These are phyloP conservation scores for Stegana nigrithorax DNA, from an alignment of 2,888 invertebrate genomes.

Conservation along the genomic window DNA sequence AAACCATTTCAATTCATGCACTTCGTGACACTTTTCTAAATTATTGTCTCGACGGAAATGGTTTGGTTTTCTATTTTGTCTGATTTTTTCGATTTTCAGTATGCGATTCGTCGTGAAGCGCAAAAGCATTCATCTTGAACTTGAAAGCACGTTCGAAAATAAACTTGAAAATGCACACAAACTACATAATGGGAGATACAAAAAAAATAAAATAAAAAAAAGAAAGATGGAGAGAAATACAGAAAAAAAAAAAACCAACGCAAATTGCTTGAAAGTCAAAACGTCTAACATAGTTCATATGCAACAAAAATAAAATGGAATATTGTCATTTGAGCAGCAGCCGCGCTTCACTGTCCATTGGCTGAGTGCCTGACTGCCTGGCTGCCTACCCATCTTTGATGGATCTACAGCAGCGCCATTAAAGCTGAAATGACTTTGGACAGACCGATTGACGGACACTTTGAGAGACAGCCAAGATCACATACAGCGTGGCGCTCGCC, in stretches of 20 bases:
- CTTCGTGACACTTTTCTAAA: conserved; percentile 21
- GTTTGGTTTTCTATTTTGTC: too few relatives aligned
- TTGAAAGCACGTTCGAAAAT: conserved; percentile 33
- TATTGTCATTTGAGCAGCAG: conserved; percentile 3
- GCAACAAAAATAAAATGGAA: conserved; percentile 12
- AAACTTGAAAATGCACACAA: conserved; percentile 10
- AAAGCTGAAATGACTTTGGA: not conserved
- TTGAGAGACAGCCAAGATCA: too few relatives aligned
- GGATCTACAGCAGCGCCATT: not conserved
- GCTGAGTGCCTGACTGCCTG: not conserved
- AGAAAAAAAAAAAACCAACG: not conserved
- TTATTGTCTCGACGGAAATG: conserved; percentile 6
- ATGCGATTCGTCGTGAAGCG: too few relatives aligned
- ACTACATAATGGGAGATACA: not conserved
- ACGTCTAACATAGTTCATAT: not conserved
- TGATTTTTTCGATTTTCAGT: too few relatives aligned
- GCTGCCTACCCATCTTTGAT: conserved; percentile 7
- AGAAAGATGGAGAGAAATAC: not conserved
- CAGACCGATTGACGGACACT: too few relatives aligned
- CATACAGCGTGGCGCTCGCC: too few relatives aligned
- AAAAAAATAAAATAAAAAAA: not conserved
- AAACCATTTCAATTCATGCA: conserved; percentile 14
- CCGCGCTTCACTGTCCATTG: not conserved
- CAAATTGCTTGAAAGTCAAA: not conserved
- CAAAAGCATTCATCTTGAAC: conserved; percentile 36